Evolutionary conservation across 2,888 invertebrate genomes (phyloP).

Genomic region (Campopleginae sp.): DNA sequence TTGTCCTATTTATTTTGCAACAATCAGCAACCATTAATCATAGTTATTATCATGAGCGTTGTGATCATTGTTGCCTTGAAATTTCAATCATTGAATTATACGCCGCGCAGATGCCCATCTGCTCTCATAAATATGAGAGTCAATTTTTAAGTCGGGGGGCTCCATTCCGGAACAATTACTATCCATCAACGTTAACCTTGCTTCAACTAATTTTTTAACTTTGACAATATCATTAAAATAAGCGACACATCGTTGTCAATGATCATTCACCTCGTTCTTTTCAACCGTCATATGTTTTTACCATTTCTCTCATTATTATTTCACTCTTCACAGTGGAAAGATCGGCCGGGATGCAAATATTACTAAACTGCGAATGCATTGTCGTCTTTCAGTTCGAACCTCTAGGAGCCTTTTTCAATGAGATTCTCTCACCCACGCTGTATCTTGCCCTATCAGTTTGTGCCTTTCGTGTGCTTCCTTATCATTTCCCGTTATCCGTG

Average conservation of each 20-base stretch:
- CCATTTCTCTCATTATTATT: conserved; percentile 2
- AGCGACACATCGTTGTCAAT: not conserved
- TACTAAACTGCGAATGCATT: not conserved
- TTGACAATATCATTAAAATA: not conserved
- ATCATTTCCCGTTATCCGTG: conserved; percentile 66
- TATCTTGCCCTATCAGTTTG: conserved; percentile 54
- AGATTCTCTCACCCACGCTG: conserved; percentile 55
- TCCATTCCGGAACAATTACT: not conserved
- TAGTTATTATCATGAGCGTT: not conserved
- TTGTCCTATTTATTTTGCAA: not conserved
- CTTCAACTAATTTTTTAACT: not conserved
- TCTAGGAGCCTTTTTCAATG: conserved; percentile 41
- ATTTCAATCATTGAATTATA: conserved; percentile 2
- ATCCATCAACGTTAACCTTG: not conserved
- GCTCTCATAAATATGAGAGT: not conserved
- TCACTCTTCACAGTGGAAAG: conserved; percentile 6
- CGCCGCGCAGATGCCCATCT: not conserved
- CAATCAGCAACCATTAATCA: conserved; percentile 1
- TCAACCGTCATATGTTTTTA: not conserved
- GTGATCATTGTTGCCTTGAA: conserved; percentile 6
- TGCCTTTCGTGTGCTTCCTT: conserved; percentile 57
- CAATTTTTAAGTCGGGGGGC: not conserved
- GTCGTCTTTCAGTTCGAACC: conserved; percentile 31
- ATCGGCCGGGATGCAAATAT: conserved; percentile 24
- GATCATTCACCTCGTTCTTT: not conserved